These are phyloP conservation scores for Drosophila carrolli DNA, from an alignment of 1,140 invertebrate genomes.

Conservation along the genomic window DNA sequence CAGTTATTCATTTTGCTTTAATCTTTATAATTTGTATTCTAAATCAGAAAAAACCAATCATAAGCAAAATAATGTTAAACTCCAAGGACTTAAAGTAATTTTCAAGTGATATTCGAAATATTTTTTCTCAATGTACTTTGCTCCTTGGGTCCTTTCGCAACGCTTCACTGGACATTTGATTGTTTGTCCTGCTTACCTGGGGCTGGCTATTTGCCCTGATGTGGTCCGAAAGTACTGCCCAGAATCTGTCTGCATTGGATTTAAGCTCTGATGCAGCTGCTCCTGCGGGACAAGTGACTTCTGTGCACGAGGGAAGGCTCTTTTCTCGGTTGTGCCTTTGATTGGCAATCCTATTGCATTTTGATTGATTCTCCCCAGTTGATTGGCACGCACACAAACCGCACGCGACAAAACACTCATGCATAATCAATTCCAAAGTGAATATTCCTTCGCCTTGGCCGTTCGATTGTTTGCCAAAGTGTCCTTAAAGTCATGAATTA, in stretches of 20 bases:
- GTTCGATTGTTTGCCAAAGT: slow-evolving; percentile 66
- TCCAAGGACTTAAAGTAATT: no score
- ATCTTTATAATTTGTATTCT: no score
- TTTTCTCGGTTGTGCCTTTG: slow-evolving; percentile 27
- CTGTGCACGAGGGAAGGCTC: slow-evolving; percentile 5
- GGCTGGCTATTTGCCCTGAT: slow-evolving; percentile 45
- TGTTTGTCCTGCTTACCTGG: slow-evolving; percentile 47
- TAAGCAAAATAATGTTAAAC: no score
- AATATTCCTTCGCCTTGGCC: slow-evolving; percentile 45
- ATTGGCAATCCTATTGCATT: slow-evolving; percentile 73
- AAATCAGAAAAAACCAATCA: no score
- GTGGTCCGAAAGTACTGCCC: slow-evolving; percentile 37
- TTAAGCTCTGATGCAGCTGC: slow-evolving; percentile 19
- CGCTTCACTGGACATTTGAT: slow-evolving; percentile 43
- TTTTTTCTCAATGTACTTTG: neutral
- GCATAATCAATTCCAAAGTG: slow-evolving; percentile 71
- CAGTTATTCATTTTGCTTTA: no score
- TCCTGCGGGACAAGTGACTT: slow-evolving; percentile 24
- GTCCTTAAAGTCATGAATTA: slow-evolving; percentile 78
- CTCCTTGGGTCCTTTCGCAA: slow-evolving; percentile 26
- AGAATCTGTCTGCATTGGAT: slow-evolving; percentile 10
- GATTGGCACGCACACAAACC: slow-evolving; percentile 57
- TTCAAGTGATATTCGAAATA: no score
- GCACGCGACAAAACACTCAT: slow-evolving; percentile 46
- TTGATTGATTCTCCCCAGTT: slow-evolving; percentile 72